A percentile compares a stretch with the other conserved stretches of the same genome.
These are phyloP conservation scores for Zoanthus sociatus DNA, from an alignment of 92 coral and sea anemone genomes.

Conservation along the genomic window DNA sequence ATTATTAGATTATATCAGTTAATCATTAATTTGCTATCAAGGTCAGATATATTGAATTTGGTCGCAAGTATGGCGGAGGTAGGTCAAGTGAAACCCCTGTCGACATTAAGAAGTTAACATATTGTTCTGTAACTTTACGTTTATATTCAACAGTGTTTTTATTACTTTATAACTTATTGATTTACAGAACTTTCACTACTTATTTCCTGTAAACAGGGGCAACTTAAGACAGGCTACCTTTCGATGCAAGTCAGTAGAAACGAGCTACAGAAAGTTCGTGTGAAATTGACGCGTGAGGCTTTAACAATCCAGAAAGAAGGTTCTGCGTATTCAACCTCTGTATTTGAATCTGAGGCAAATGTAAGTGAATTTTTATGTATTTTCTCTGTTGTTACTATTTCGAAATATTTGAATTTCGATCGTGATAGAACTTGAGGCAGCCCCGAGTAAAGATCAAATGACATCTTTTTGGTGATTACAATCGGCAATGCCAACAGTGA, in stretches of 20 bases:
- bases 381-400: no score
- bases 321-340: constrained; percentile 11
- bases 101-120: background rate
- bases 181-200: no score
- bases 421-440: background rate
- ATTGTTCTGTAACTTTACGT: background rate
- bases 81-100: background rate
- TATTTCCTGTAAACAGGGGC: constrained; percentile 51
- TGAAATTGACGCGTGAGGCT: constrained; percentile 86
- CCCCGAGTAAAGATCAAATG: constrained; percentile 20
- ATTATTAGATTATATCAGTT: constrained; percentile 26
- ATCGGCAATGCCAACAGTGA: background rate
- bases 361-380: background rate
- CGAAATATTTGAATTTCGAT: background rate
- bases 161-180: background rate
- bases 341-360: background rate
- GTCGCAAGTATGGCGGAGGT: constrained; percentile 47
- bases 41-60: constrained; percentile 22
- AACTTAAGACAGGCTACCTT: constrained; percentile 76
- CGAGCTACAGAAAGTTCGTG: constrained; percentile 91
- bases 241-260: constrained; percentile 89
- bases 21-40: constrained; percentile 35
- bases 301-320: constrained; percentile 91
- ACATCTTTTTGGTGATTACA: background rate
- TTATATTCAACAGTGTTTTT: background rate